These are phyloP conservation scores for Ranitomeya variabilis DNA, from an alignment of 2,113 vertebrate genomes.

Conservation along the genomic window DNA sequence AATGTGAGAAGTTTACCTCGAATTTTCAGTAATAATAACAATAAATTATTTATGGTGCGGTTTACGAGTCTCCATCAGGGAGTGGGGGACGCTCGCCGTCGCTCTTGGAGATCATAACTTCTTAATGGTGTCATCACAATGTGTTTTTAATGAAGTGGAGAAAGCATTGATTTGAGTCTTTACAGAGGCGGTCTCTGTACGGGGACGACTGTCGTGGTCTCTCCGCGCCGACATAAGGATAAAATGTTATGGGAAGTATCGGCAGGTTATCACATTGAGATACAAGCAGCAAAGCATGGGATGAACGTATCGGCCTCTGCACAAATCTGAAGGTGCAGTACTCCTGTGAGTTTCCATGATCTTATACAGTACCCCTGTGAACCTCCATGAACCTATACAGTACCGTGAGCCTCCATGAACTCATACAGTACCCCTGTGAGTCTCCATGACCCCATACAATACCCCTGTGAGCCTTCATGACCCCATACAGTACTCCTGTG, in stretches of 20 bases:
- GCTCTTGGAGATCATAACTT: background rate
- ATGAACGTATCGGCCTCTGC: background rate
- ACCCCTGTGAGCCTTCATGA: background rate
- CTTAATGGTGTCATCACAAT: slow-evolving; percentile 38
- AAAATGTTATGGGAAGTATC: background rate
- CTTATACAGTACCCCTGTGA: background rate
- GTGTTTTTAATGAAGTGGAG: slow-evolving; percentile 35
- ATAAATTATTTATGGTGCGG: slow-evolving; percentile 28
- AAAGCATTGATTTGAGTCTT: background rate
- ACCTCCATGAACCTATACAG: background rate
- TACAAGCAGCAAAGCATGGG: background rate
- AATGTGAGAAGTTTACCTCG: background rate
- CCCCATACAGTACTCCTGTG: background rate
- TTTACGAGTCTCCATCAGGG: background rate
- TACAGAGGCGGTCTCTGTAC: background rate
- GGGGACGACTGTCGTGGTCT: background rate
- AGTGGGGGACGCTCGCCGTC: background rate
- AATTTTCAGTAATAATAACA: slow-evolving; percentile 36
- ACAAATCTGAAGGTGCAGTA: background rate
- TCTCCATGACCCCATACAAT: background rate
- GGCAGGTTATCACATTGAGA: background rate
- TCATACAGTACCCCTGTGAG: background rate
- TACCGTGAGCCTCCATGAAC: background rate
- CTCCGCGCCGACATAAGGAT: background rate
- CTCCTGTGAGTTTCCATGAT: background rate